Conservation (phyloP, 2,797 vertebrate genomes). For the Argyrosomus regius region DNA sequence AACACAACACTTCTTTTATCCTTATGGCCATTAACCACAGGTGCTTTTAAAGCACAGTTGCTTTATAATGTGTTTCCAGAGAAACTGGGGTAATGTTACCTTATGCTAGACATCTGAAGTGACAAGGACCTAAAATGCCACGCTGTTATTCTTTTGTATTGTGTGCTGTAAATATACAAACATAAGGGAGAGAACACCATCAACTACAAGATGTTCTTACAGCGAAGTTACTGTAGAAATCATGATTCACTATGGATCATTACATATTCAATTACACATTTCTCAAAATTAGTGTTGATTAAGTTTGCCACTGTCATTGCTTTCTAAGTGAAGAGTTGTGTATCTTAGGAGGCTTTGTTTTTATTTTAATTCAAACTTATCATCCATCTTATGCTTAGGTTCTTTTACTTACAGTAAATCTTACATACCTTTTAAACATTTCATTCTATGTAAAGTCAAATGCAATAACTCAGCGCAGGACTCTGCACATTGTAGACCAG, state of each 20-base stretch:
- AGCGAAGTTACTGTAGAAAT: neutral
- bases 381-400: neutral
- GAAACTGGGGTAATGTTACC: neutral
- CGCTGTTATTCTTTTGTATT: neutral
- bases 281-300: neutral
- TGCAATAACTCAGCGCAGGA: conserved; percentile 48
- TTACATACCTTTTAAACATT: conserved; percentile 20
- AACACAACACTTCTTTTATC: neutral
- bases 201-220: neutral
- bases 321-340: neutral
- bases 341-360: neutral
- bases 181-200: neutral
- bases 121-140: neutral
- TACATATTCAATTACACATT: neutral
- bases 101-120: neutral
- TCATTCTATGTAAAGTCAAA: conserved; percentile 11
- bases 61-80: conserved; percentile 7
- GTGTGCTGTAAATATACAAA: conserved; percentile 5
- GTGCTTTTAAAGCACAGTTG: neutral
- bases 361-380: neutral
- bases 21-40: neutral
- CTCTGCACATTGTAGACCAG: conserved; percentile 70
- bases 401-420: conserved; percentile 25
- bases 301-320: neutral
- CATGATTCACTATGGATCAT: neutral